Evolutionary conservation across 2,113 vertebrate species (phyloP), one percentile per base, ranked within the genome.

Genomic region (Silurus asotus): DNA sequence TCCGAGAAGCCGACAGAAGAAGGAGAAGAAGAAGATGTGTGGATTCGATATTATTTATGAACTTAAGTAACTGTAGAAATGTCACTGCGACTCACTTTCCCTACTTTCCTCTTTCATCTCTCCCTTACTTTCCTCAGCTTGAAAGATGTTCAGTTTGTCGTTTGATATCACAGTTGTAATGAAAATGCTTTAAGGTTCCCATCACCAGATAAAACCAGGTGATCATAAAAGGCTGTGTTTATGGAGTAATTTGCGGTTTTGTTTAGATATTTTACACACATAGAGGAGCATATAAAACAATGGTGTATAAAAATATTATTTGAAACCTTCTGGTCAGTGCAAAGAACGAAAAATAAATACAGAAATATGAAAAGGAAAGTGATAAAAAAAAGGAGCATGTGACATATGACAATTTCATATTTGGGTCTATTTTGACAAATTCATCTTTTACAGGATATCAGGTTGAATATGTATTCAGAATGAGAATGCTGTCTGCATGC

Each of bases 141-240:
- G 51, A 45, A 61, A 75, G 74, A 83, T 59, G 15, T 80, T 89
- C 81, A 28, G 64, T 80, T 81, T 62, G 78, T 58, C 45, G 76
- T 48, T 65, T 84, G 86, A 88, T 76, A 84, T 87, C 81, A 86
- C n/a, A 25, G 84, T 84, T 89, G 75, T 86, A 81, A 88, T 88
- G 51, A 83, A 85, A 87, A 89, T 13, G 9, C 45, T 80, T 23
- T 51, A 84, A 80, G 80, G 72, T 48, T 65, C n/a, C 78, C 56
- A 61, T 82, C 85, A 85, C 15, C 67, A 58, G 83, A 53, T 83
- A 61, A 59, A 45, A 70, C 37, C 49, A 89, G 74, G 80, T 83
- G 69, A 87, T 85, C 48, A 69, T 83, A 61, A 72, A 85, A 80
- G 67, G 69, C 69, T 65, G 58, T 81, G 51, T 69, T 86, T 59